A percentile compares a stretch with the other conserved stretches of the same genome.
These are phyloP conservation scores for Polyploca ridens DNA, from an alignment of 2,888 invertebrate genomes.

Conservation along the genomic window DNA sequence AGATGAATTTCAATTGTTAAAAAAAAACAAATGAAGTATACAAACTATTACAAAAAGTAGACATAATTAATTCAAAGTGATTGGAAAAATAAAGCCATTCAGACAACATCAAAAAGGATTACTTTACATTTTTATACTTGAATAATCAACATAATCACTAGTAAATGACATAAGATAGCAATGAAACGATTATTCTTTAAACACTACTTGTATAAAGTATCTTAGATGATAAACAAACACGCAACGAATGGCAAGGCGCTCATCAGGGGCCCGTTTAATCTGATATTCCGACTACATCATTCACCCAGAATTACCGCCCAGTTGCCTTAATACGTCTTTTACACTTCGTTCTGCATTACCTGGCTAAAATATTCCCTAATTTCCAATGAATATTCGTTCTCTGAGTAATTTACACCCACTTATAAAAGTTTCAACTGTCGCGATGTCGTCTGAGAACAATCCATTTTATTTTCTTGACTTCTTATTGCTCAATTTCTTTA, in stretches of 20 bases:
- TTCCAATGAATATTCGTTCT: conserved; percentile 36
- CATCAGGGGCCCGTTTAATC: conserved; percentile 32
- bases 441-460: conserved; percentile 9
- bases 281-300: conserved; percentile 40
- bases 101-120: too few relatives aligned
- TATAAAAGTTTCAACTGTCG: background rate
- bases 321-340: conserved; percentile 27
- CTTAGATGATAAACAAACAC: conserved; percentile 26
- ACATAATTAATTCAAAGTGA: too few relatives aligned
- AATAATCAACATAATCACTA: conserved; percentile 5
- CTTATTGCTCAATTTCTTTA: background rate
- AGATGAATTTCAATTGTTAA: too few relatives aligned
- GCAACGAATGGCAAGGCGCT: conserved; percentile 20
- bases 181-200: conserved; percentile 24
- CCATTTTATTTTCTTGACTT: conserved; percentile 17
- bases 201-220: conserved; percentile 17
- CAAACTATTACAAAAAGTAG: too few relatives aligned
- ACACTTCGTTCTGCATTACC: conserved; percentile 33
- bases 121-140: too few relatives aligned
- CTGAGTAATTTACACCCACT: conserved; percentile 32
- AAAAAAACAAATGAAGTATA: too few relatives aligned
- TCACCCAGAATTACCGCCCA: conserved; percentile 38
- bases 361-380: conserved; percentile 35
- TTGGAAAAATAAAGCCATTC: too few relatives aligned
- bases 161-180: conserved; percentile 27